Conservation (phyloP, 2,888 invertebrate species). For the Chrysopilus asiliformis region DNA sequence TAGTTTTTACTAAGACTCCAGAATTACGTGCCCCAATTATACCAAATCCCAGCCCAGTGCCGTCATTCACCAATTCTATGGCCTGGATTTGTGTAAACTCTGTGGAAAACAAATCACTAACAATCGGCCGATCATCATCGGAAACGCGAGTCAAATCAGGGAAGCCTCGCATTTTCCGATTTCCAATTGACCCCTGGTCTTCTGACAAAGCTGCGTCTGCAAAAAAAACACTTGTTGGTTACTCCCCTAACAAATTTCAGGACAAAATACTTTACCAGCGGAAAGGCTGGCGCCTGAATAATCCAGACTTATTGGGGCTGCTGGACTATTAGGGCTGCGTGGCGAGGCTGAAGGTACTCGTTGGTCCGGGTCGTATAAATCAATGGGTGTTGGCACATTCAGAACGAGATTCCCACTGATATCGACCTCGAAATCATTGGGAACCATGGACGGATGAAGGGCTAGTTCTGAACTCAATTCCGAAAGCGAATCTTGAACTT, state of each 20-base stretch:
- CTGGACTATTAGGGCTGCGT: slow-evolving; percentile 47
- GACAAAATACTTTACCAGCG: no score
- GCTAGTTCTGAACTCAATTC: slow-evolving; percentile 76
- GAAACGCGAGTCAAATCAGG: slow-evolving; percentile 19
- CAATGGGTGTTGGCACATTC: slow-evolving; percentile 46
- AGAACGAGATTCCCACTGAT: slow-evolving; percentile 61
- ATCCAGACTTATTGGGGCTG: slow-evolving; percentile 11
- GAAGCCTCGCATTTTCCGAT: slow-evolving; percentile 52
- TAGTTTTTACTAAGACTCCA: slow-evolving; percentile 98
- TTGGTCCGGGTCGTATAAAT: slow-evolving; percentile 48
- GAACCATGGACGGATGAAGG: slow-evolving; percentile 83
- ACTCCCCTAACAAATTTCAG: no score
- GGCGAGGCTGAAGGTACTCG: slow-evolving; percentile 63
- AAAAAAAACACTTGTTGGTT: slow-evolving; percentile 5
- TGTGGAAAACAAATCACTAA: slow-evolving; percentile 61
- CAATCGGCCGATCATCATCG: slow-evolving; percentile 43
- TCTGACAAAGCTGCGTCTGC: slow-evolving; percentile 12
- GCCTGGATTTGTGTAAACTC: slow-evolving; percentile 97
- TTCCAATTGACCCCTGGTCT: slow-evolving; percentile 34
- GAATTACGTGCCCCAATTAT: slow-evolving; percentile 96
- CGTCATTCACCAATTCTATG: slow-evolving; percentile 94
- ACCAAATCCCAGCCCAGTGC: slow-evolving; percentile 94
- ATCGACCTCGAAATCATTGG: slow-evolving; percentile 86
- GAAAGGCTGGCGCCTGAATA: slow-evolving; percentile 16
- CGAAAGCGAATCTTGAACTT: slow-evolving; percentile 78